A percentile compares a stretch with the other conserved stretches of the same genome.
Evolutionary conservation across 2,113 vertebrate genomes (phyloP).

Genomic region (Sus scrofa): DNA sequence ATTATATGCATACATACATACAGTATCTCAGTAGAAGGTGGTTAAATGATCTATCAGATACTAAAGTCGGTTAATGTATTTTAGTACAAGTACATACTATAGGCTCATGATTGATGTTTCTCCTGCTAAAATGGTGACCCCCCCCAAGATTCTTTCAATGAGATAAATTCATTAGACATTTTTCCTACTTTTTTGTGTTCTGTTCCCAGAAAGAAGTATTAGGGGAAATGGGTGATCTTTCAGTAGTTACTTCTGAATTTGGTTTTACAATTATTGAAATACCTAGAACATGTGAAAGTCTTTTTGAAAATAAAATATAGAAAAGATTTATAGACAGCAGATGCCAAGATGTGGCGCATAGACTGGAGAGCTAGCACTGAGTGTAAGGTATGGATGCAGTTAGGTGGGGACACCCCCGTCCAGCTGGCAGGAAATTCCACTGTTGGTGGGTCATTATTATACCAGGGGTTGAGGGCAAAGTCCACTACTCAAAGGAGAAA

Average conservation of each 20-base stretch:
- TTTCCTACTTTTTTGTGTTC: not conserved
- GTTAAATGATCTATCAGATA: not conserved
- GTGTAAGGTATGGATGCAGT: accelerated
- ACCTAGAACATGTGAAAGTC: not conserved
- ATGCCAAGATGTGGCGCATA: accelerated
- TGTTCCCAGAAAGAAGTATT: not conserved
- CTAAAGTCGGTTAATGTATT: not conserved
- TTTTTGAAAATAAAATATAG: not conserved
- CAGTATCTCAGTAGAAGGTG: not conserved
- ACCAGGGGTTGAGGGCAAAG: accelerated
- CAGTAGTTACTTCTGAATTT: not conserved
- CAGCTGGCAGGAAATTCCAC: accelerated
- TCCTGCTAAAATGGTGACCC: not conserved
- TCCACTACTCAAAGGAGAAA: not conserved
- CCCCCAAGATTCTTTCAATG: not conserved
- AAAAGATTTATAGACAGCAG: not conserved
- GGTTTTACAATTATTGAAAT: not conserved
- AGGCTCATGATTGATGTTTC: not conserved
- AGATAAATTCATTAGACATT: not conserved
- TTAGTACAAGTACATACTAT: not conserved
- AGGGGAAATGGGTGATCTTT: not conserved
- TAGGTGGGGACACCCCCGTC: accelerated
- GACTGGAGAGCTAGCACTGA: not conserved
- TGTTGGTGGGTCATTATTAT: not conserved
- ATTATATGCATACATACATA: not conserved